phyloP scores from a whole-genome alignment of 1,140 invertebrate genomes.

The Hyposmocoma kahamanoa region DNA sequence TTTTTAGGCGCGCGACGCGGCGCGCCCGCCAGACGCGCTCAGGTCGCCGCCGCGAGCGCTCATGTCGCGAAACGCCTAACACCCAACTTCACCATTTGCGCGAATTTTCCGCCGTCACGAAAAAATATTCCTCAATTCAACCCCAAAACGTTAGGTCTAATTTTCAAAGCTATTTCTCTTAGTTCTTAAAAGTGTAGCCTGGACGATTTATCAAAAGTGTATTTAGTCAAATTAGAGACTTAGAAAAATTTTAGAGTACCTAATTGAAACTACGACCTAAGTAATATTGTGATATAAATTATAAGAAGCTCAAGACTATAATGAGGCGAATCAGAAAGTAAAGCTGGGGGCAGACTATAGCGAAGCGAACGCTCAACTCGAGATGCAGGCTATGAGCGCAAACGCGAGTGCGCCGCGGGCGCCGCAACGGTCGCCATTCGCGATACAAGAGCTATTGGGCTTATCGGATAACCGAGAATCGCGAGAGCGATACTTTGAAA shows the following conservation, averaged over 20 bases:
- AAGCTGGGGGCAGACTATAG: slow-evolving; percentile 13
- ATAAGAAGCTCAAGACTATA: slow-evolving; percentile 6
- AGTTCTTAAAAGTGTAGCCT: too few species aligned
- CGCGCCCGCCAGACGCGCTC: slow-evolving; percentile 52
- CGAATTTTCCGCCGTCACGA: slow-evolving; percentile 30
- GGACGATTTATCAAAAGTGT: too few species aligned
- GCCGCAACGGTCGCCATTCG: slow-evolving; percentile 92
- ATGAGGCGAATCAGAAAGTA: slow-evolving; percentile 14
- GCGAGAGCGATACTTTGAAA: slow-evolving; percentile 42
- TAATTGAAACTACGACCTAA: slow-evolving; percentile 9
- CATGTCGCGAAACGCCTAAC: background rate
- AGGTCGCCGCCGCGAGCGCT: slow-evolving; percentile 53
- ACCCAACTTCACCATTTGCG: slow-evolving; percentile 27
- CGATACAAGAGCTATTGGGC: slow-evolving; percentile 92
- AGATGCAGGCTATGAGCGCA: slow-evolving; percentile 66
- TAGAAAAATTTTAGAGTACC: background rate
- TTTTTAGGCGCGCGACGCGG: slow-evolving; percentile 40
- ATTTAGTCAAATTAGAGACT: background rate
- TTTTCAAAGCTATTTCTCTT: too few species aligned
- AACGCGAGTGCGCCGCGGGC: slow-evolving; percentile 52
- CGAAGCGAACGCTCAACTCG: slow-evolving; percentile 10
- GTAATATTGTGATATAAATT: slow-evolving; percentile 17
- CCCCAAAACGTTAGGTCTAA: slow-evolving; percentile 17
- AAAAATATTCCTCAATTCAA: slow-evolving; percentile 17
- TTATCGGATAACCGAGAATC: slow-evolving; percentile 73